Percentiles rank a stretch among this genome's conserved stretches.
These are phyloP conservation scores for Orthonyx spaldingii DNA, from an alignment of 2,113 vertebrate species.

Conservation along the genomic window DNA sequence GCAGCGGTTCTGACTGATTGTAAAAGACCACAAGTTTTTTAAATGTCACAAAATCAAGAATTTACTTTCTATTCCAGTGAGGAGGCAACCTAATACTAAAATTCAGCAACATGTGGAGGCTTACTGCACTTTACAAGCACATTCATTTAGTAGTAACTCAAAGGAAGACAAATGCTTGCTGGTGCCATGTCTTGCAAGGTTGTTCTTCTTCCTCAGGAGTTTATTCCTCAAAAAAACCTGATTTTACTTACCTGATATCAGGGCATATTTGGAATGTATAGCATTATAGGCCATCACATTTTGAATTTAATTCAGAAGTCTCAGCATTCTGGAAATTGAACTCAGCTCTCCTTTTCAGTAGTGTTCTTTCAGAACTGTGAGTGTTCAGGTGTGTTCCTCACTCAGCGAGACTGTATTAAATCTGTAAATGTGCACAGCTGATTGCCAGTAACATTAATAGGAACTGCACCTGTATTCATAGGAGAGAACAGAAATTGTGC, in stretches of 20 bases:
- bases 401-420: not conserved
- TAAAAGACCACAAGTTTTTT: not conserved
- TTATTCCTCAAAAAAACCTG: not conserved
- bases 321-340: not conserved
- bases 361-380: not conserved
- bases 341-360: not conserved
- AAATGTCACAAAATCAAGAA: not conserved
- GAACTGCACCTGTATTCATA: not conserved
- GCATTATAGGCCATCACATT: not conserved
- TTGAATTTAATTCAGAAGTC: not conserved
- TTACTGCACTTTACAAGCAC: not conserved
- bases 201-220: not conserved
- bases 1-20: not conserved
- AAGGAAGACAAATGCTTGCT: not conserved
- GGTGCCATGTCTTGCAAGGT: not conserved
- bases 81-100: not conserved
- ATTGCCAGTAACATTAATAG: not conserved
- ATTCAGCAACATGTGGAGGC: not conserved
- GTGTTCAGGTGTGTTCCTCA: not conserved
- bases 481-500: not conserved
- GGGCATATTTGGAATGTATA: not conserved
- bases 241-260: not conserved
- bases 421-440: slow-evolving; percentile 13
- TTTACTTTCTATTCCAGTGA: not conserved
- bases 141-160: not conserved